Base-by-base conservation (phyloP, 2,888 invertebrate species). In the Escarpia spicata region DNA sequence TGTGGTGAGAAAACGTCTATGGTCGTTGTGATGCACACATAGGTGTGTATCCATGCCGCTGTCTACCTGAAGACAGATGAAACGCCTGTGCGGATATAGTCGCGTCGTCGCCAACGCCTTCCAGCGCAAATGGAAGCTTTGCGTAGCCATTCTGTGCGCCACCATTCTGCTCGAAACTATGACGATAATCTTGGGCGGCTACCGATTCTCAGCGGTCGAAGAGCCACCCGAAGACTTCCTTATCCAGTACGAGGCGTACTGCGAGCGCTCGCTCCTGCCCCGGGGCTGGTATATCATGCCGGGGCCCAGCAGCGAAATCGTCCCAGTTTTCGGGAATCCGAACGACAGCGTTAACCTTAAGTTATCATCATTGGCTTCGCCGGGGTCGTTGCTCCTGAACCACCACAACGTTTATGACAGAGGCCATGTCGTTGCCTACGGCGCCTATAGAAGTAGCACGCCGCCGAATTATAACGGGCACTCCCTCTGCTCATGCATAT, bases 51-150 rank as follows among this genome's bases (percentile, higher is more conserved):
- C 75, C 75, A 75, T 75, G 75, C 75, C 26, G 75, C 75, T 75
- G 6, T 75, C 75, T 75, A 26, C n/a, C 75, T 75, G 75, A 75
- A 75, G 26, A 75, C 75, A 75, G 75, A 75, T 75, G 75, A 75
- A 75, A 75, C 75, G 26, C 75, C 26, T 75, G 75, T 75, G 75
- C 19, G 75, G 75, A 26, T 75, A 75, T 75, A 75, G 75, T 75
- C 75, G 75, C n/a, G 75, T 75, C n/a, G 75, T 75, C 75, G 75
- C 75, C 75, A 75, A 75, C 75, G 75, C 75, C 75, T 75, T 75
- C 75, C 75, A 75, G 26, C 75, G 75, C 75, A 75, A 75, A 75
- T 75, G 75, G 75, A 75, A 75, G 75, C 26, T 75, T 75, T 75
- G 75, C 19, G 26, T 75, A 75, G 26, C 75, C 26, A 75, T 75